Evolutionary conservation across 2,113 vertebrate genomes (phyloP), one percentile per base, ranked within the genome.

Genomic region (Triplophysa siluroides): DNA sequence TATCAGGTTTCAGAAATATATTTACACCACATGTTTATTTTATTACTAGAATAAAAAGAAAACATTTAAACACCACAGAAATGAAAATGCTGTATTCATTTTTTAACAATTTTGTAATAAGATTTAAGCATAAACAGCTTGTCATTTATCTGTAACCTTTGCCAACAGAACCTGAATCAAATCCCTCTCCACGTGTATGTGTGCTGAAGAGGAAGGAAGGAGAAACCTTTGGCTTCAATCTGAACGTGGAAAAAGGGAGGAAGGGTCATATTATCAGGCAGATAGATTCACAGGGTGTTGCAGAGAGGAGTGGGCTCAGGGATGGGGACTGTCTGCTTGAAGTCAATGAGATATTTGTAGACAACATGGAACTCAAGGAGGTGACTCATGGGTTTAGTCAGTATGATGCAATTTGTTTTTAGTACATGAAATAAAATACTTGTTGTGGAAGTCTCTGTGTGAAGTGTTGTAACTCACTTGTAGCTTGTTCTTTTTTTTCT

Each of bases 241-340:
- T 98, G 23, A 85, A 80, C 0, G 29, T 92, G 82, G 94, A 94
- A 85, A 86, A 4, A 19, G 91, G 85, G 12, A 70, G 63, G 65
- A 62, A 1, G 1, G 94, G 96, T 62, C 95, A 96, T 7, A 13
- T 96, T 47, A 89, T 98, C 68, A 86, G 92, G 74, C 89, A 92
- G 29, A 84, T 98, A 0, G 87, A 87, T 3, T 79, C 85, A 0
- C 91, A 91, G 0, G 93, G 94, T 7, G 83, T 92, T 52, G 96
- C 94, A 8, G 91, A 92, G 82, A 83, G 80, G 50, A 89, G 92
- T 26, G 95, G 97, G 23, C 93, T 98, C 65, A 90, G 60, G 75
- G 91, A 94, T 0, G 94, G 95, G 38, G 96, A 98, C 87, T 87
- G 92, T 14, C 92, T 98, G 29, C 92, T 98, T 23, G 95, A 94